Conservation (phyloP, 35 echinoderm and acorn worm species). For the Nesometra sesokonis region DNA sequence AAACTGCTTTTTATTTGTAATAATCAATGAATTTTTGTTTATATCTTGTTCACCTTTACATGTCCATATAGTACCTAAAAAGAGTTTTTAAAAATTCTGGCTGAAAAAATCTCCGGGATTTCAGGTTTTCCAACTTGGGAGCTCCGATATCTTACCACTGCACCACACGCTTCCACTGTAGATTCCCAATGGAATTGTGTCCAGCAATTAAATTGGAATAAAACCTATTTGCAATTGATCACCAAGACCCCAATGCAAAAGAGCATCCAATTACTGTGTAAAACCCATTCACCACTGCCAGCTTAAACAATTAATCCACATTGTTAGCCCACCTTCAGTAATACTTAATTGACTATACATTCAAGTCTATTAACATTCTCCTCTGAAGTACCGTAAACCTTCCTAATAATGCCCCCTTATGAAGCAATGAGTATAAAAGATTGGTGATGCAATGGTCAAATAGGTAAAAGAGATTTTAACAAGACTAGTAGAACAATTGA, state of each 20-base stretch:
- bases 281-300: background rate
- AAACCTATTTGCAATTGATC: background rate
- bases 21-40: no score
- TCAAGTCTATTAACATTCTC: background rate
- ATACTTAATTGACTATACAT: background rate
- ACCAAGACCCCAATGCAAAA: background rate
- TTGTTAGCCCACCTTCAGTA: background rate
- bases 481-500: background rate
- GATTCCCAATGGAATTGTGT: no score
- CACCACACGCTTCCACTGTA: no score
- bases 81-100: no score
- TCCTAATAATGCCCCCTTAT: background rate
- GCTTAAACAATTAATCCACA: background rate
- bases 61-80: no score
- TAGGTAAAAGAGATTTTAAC: no score
- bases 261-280: background rate
- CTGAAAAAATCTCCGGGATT: no score
- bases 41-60: no score
- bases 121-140: no score
- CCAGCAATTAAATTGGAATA: background rate
- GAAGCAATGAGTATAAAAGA: background rate
- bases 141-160: no score
- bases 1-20: no score
- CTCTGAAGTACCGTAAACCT: background rate
- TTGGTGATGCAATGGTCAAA: background rate